Evolutionary conservation across 2,113 vertebrate species (phyloP), one percentile per base, ranked within the genome.

Genomic region (Harpagus bidentatus): DNA sequence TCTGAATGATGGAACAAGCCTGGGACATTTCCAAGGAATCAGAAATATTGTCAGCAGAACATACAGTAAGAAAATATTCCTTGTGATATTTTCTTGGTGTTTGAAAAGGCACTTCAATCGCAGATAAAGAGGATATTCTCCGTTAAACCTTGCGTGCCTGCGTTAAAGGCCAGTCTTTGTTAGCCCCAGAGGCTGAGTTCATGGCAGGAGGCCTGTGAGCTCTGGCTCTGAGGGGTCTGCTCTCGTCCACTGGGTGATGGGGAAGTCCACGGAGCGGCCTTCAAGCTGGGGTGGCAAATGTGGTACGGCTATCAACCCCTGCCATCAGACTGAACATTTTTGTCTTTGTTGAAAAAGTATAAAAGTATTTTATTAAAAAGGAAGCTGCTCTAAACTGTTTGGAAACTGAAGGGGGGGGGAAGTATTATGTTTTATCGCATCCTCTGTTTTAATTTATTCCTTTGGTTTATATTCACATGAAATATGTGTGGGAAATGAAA

Each of bases 101-200:
- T 70, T 53, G n/a, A 82, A 67, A 77, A 67, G 8, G 16, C 14
- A 43, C 16, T 53, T 71, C 5, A 29, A 52, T 65, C 34, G 45
- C 26, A 80, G 69, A 42, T 42, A 31, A 74, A 36, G 56, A 70
- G 7, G 31, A 34, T 63, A 36, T 52, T 83, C 29, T 62, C 17
- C 25, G 11, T 63, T 36, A 48, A 47, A 90, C 29, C 34, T 47
- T 1, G 0, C 1, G 0, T 19, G 10, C 15, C 43, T 74, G 13
- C 36, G 31, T 53, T 38, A 18, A 47, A 82, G 5, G 1, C 11
- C 0, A 0, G 14, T 36, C 23, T 52, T 69, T 52, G 8, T 15
- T 74, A 26, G 32, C 18, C 15, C 34, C 9, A 56, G 34, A 69
- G 21, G 53, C 13, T 21, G 23, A 47, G 11, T 16, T 73, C 53